phyloP scores from a whole-genome alignment of 2,888 invertebrate species.

The Campoletis raptor region DNA sequence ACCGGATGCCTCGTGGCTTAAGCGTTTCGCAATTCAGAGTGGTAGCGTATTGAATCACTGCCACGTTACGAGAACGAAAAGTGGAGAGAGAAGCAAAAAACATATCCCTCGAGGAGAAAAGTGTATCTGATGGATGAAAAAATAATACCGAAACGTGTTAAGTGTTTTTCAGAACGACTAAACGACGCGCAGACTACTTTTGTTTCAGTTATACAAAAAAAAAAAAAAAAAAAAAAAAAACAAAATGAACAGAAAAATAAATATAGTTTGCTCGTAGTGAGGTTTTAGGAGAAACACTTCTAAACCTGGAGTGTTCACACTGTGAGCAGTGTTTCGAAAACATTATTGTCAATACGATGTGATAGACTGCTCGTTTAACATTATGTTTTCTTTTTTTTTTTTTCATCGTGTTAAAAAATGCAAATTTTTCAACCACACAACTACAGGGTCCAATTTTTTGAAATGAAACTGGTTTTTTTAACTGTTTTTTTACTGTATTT shows the following conservation, averaged over 20 bases:
- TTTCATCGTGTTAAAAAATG: neutral
- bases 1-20: constrained; percentile 39
- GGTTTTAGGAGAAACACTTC: neutral
- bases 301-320: neutral
- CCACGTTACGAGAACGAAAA: constrained; percentile 20
- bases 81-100: constrained; percentile 3
- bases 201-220: neutral
- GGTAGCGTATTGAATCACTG: constrained; percentile 37
- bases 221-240: neutral
- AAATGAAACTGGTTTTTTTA: neutral
- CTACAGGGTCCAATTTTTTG: neutral
- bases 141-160: constrained; percentile 22
- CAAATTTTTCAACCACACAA: neutral
- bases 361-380: neutral
- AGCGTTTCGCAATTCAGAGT: constrained; percentile 31
- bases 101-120: neutral
- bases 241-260: neutral
- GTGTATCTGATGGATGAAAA: constrained; percentile 14
- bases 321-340: neutral
- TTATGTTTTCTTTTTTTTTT: neutral
- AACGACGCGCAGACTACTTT: constrained; percentile 12
- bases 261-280: neutral
- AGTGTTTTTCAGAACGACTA: neutral
- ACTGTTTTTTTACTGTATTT: neutral
- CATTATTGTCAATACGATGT: neutral